Conservation (phyloP, 1,140 invertebrate species). For the Orchestia grillus region DNA sequence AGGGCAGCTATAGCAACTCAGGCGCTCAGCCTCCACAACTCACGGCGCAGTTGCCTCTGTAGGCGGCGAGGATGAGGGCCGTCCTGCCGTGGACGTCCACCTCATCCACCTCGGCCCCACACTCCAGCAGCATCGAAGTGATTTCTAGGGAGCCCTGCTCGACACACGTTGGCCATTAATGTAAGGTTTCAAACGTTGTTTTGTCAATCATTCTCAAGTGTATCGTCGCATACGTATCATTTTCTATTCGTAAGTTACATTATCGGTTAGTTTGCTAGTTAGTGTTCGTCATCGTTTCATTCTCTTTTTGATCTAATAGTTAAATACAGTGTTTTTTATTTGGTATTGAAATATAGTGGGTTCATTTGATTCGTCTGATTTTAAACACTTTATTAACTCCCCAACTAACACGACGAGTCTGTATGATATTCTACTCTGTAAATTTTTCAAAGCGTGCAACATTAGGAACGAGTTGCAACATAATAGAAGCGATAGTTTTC, state of each 20-base stretch:
- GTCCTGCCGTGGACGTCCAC: conserved; percentile 83
- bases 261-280: not conserved
- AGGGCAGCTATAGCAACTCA: not conserved
- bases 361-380: not conserved
- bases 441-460: not conserved
- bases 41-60: conserved; percentile 69
- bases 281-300: not conserved
- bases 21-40: conserved; percentile 69
- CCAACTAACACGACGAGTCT: no score
- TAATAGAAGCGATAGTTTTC: not conserved
- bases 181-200: not conserved
- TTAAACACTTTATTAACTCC: no score
- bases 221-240: not conserved
- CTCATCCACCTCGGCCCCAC: conserved; percentile 79
- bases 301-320: not conserved
- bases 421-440: not conserved
- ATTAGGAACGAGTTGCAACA: not conserved
- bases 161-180: not conserved
- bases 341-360: no score
- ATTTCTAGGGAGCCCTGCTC: conserved; percentile 73
- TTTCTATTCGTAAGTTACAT: not conserved
- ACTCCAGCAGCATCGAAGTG: conserved; percentile 74
- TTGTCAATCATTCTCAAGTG: not conserved
- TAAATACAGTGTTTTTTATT: no score
- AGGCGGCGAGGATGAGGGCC: conserved; percentile 78